Percentiles rank a stretch among this genome's conserved stretches.
phyloP scores from a whole-genome alignment of 2,113 vertebrate species.

The Epinephelus cyanopodus region DNA sequence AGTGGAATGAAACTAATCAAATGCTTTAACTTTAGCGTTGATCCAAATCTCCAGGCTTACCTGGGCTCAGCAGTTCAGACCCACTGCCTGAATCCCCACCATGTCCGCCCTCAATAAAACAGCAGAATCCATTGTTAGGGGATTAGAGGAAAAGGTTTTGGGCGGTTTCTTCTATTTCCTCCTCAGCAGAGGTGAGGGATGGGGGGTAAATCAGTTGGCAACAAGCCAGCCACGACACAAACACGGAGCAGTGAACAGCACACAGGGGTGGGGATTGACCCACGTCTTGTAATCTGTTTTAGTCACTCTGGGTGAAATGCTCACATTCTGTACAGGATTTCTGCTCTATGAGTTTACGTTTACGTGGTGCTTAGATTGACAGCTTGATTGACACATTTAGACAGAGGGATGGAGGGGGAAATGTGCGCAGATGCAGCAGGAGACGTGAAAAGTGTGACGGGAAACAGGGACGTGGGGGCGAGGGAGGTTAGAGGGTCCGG shows the following conservation, averaged over 20 bases:
- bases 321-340: background rate
- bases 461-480: background rate
- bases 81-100: constrained; percentile 30
- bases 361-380: constrained; percentile 3
- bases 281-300: constrained; percentile 45
- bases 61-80: constrained; percentile 35
- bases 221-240: constrained; percentile 35
- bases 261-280: constrained; percentile 31
- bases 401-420: background rate
- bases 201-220: constrained; percentile 62
- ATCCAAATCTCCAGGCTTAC: constrained; percentile 56
- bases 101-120: constrained; percentile 45
- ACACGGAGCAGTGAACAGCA: constrained; percentile 22
- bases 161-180: constrained; percentile 64
- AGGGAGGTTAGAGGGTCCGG: background rate
- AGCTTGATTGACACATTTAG: constrained; percentile 8
- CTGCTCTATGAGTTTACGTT: background rate
- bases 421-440: background rate
- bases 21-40: constrained; percentile 41
- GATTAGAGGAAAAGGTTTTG: constrained; percentile 62
- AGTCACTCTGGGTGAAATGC: constrained; percentile 23
- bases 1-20: constrained; percentile 43
- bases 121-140: constrained; percentile 63
- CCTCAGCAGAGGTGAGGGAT: constrained; percentile 47
- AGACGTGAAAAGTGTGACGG: constrained; percentile 7